Evolutionary conservation across 2,797 vertebrate genomes (phyloP), one percentile per base, ranked within the genome.

Genomic region (Sebastes cheni): DNA sequence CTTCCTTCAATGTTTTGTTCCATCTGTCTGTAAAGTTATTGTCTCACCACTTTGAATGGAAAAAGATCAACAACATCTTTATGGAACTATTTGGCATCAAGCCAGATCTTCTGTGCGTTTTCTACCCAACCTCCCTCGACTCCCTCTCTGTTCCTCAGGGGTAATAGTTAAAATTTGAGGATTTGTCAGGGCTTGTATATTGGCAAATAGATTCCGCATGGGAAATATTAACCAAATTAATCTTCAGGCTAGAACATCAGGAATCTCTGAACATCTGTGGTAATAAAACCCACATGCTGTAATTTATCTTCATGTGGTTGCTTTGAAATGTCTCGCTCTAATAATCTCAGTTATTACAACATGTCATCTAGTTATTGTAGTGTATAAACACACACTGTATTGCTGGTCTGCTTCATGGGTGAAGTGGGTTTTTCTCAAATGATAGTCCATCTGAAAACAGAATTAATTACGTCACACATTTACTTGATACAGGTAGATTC

Each of bases 121-220:
- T 66, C 46, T n/a, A 54, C 55, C 46, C 8, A 25, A 20, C 20
- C 20, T 20, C 16, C 1, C 6, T 22, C 22, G 12, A 6, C n/a
- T 8, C 18, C 10, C 30, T 52, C 34, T 62, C 16, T 77, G 18
- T 50, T 66, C 39, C 75, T 74, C 62, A 14, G 62, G 39, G 65
- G 36, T 81, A 36, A 80, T 2, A 27, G 67, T 82, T 65, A 30
- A 61, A 77, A 77, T 32, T 5, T 20, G 10, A 54, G 58, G 69
- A 76, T 67, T 29, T 84, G 78, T 85, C 36, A 27, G 23, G 60
- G 18, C 83, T 79, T 84, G 77, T 76, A 13, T 36, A 5, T 22
- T 4, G 30, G 29, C 4, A 68, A 69, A 72, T 71, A 52, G 20
- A 78, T 52, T 7, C 18, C 18, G 2, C 59, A 4, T 1, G 1